Base-by-base conservation (phyloP, 1,140 invertebrate genomes). In the Delia radicum region DNA sequence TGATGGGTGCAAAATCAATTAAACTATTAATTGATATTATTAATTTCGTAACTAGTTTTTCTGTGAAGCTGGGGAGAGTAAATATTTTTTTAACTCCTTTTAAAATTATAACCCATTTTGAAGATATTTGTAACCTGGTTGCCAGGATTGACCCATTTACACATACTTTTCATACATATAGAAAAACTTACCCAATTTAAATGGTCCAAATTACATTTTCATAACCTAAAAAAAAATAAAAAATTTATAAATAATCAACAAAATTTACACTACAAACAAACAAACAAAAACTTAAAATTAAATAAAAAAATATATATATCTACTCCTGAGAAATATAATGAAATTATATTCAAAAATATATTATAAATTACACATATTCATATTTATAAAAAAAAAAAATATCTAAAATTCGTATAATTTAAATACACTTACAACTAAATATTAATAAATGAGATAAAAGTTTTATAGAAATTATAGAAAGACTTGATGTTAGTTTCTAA, bases 381-480 rank as follows among this genome's bases (percentile, higher is more conserved):
- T 55, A 55, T 55, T 21, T 21, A 55, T 7, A 21, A 42, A 42
- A 42, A 13, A 0, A 42, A 42, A 5, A 13, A 10, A 37, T 37
- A 37, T 37, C 13, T 37, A 37, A 7, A 10, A 37, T 10, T 37
- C 8, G 13, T 37, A 24, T 21, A 55, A 55, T 5, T 21, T 3
- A 48, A 48, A 48, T 18, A 21, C 5, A 55, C 3, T 24, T 21
- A 55, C 18, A 55, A 55, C 21, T 18, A 55, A 21, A 42, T 15
- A 42, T 42, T 42, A 2, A 55, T 37, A 55, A 55, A 21, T 55
- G n/a, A 55, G 13, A 55, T 7, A 55, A 42, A 37, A 55, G 48
- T 55, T 55, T 55, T 55, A 55, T 55, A 55, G 48, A 55, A 55
- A 55, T 55, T n/a, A 55, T 55, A 55, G 48, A 55, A 55, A 55